A percentile compares a stretch with the other conserved stretches of the same genome.
These are phyloP conservation scores for Polydrusus cervinus DNA, from an alignment of 2,888 invertebrate genomes.

Conservation along the genomic window DNA sequence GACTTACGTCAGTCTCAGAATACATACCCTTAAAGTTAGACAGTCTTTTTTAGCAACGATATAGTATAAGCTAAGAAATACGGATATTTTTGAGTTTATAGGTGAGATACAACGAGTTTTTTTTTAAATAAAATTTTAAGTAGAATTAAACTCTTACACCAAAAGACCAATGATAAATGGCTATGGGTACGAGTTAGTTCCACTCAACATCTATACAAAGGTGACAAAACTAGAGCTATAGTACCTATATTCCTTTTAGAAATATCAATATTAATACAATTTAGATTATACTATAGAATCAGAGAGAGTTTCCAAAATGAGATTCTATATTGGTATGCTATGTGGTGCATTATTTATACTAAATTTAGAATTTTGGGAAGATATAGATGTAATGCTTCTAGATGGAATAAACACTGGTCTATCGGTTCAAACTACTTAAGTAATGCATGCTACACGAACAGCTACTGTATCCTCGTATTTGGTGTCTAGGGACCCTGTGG, in stretches of 20 bases:
- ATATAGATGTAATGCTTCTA: neutral
- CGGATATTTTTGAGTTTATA: neutral
- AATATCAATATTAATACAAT: no score
- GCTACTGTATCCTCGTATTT: conserved; percentile 58
- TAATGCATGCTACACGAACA: conserved; percentile 65
- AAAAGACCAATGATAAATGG: no score
- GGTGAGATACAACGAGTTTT: no score
- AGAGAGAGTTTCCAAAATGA: no score
- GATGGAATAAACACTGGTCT: conserved; percentile 38
- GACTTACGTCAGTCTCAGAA: conserved; percentile 15
- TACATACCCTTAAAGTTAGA: conserved; percentile 7
- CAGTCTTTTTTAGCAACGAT: conserved; percentile 11
- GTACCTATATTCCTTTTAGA: no score
- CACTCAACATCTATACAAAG: no score
- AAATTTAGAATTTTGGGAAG: neutral
- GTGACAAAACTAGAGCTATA: no score
- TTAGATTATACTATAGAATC: no score
- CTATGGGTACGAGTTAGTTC: no score
- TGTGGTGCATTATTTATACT: neutral
- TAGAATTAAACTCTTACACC: no score
- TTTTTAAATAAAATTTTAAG: no score
- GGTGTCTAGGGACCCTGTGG: conserved; percentile 82
- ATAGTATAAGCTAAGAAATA: neutral
- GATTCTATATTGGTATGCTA: no score
- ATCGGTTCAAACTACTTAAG: conserved; percentile 67